Percentiles rank a stretch among this genome's conserved stretches.
Conservation (phyloP, 2,888 invertebrate species). For the Coronaproctus castanopsis region DNA sequence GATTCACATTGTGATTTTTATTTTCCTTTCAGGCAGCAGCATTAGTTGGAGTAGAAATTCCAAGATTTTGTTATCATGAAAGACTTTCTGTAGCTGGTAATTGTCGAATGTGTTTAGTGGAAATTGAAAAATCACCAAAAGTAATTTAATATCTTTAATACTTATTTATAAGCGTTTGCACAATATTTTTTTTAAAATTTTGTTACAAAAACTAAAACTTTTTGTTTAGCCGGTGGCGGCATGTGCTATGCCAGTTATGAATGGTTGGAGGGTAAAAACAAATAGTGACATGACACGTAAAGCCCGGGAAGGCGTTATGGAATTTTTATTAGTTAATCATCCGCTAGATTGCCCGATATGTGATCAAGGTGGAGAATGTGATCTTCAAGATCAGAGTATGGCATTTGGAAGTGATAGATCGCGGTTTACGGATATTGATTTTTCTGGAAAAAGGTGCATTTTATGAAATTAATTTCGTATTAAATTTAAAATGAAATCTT, state of each 20-base stretch:
- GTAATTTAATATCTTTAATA: conserved; percentile 22
- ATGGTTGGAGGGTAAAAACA: conserved; percentile 97
- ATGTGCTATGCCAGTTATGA: conserved; percentile 99
- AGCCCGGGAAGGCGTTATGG: conserved; percentile 83
- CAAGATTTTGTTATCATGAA: conserved; percentile 98
- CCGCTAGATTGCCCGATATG: conserved; percentile 99
- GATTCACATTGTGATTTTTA: no score
- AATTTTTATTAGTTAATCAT: conserved; percentile 93
- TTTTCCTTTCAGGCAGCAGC: conserved; percentile 59
- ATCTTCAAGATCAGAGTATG: conserved; percentile 97
- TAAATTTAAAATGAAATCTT: no score
- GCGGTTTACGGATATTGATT: conserved; percentile 77
- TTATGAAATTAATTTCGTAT: no score
- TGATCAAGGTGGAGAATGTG: conserved; percentile 91
- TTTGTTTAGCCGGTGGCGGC: conserved; percentile 66
- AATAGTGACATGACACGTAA: conserved; percentile 80
- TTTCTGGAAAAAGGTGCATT: conserved; percentile 76
- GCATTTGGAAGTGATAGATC: conserved; percentile 90
- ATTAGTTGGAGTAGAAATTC: conserved; percentile 87
- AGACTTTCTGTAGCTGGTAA: conserved; percentile 95
- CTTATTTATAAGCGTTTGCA: background rate
- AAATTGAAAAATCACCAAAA: conserved; percentile 94
- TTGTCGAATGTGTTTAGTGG: conserved; percentile 98
- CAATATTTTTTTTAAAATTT: no score
- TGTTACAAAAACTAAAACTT: no score